Base-by-base conservation (phyloP, 2,797 vertebrate genomes). In the Pristis pectinata region DNA sequence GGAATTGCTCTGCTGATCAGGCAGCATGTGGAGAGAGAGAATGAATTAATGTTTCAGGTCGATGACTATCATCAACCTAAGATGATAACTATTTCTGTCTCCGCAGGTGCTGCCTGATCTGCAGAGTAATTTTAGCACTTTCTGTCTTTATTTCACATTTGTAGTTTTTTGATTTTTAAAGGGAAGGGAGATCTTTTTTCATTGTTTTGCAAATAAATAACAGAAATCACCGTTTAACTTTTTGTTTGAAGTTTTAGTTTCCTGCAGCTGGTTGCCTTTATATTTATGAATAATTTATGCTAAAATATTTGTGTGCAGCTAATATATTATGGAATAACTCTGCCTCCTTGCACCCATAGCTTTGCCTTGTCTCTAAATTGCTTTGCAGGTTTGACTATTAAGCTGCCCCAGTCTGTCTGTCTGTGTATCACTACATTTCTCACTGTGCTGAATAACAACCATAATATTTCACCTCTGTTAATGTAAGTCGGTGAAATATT, bases 251-350 rank as follows among this genome's bases (percentile, higher is more conserved):
- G 30, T 87, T 87, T 89, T 61, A 8, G 56, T 61, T 61, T 9
- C 15, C 85, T n/a, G 6, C 56, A 61, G 30, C 56, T 59, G 53
- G 44, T 3, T 83, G 85, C 30, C 56, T 89, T 34, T 37, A 59
- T 1, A 89, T 17, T 44, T 72, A 49, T 93, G 37, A 93, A 93
- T 93, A 93, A 72, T 93, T 72, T 44, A 93, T 72, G 67, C 2
- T 34, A 72, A 72, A 27, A 72, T 70, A 93, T 70, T 72, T 93
- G 67, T 30, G 24, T 37, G 27, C 37, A 30, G 64, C 64, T 93
- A 93, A 93, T 93, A 70, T 72, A 70, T 72, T 30, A 44, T 72
- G 91, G 72, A 93, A 93, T 61, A 89, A 49, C 91, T 93, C 67
- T 49, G 64, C 91, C 67, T 93, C 67, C 67, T 89, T 37, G 27